Evolutionary conservation across 2,888 invertebrate species (phyloP), one percentile per base, ranked within the genome.

Genomic region (Tachina fera): DNA sequence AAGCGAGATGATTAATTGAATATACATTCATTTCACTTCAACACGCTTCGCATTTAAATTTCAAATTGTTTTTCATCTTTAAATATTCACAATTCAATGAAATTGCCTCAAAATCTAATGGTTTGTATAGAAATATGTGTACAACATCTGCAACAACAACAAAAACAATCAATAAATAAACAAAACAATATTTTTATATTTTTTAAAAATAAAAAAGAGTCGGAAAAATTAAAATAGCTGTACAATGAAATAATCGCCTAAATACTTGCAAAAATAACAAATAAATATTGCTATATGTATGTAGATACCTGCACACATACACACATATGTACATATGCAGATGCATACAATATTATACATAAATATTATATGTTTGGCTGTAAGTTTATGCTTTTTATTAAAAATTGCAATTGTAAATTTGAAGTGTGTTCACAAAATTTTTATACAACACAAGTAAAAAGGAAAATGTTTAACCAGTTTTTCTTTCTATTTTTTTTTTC

Each of bases 1-100:
- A 49, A 61, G 75, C 81, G 41, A 65, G 41, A 47, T 71, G 70
- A 63, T 83, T 71, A 76, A 83, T 77, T 83, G 60, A 78, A 68
- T 72, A 78, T 83, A 81, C 79, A 87, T 85, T 79, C 70, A 71
- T 84, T 87, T 82, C 87, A 87, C 83, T 84, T 87, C 85, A 87
- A 87, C 87, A 86, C 87, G 87, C 84, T 87, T 84, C 56, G 71
- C 68, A 87, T 87, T 86, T 82, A 79, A 83, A 87, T 86, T 86
- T 86, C 82, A 86, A 87, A 75, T 84, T 80, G 83, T 76, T 85
- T 83, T 78, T 56, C 80, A 79, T 83, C 87, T 84, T 86, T 84
- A 78, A 86, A 86, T 86, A 86, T 86, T 86, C 84, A 86, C 80
- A 86, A 83, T 60, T 77, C 83, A 68, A 76, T 86, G 49, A 51